Base-by-base conservation (phyloP, 1,140 invertebrate species). In the Panagrolaimus sp. region DNA sequence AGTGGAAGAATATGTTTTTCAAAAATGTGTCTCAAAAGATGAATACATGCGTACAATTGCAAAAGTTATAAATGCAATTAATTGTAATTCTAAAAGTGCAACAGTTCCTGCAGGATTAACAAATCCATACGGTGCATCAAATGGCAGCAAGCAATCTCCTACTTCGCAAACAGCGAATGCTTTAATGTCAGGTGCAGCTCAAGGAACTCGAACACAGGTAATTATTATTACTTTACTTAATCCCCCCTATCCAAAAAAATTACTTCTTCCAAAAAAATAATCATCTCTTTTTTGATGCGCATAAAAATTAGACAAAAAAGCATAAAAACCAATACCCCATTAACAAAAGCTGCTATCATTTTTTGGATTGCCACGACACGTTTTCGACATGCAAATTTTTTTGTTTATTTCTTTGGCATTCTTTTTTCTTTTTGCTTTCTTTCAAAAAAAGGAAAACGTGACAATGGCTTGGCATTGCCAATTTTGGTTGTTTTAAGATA, bases 21-120 rank as follows among this genome's bases (percentile, higher is more conserved):
- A 82, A 63, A 82, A 82, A 51, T 82, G 80, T 66, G 65, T 70
- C 14, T 75, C 76, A 65, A 82, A 82, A 57, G 80, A 83, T 63
- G 81, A 82, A 65, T 82, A 82, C 63, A 83, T 82, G 80, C 43
- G 79, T 13, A 82, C 80, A 4, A 82, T 82, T 65, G 81, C 80
- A 8, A 82, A 82, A 65, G 76, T 79, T 23, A 82, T 82, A 16
- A 82, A 82, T 65, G 80, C 80, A 0, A 82, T 82, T 43, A 82
- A 82, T 66, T 82, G 80, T 71, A 82, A 82, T 68, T 83, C 79
- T 13, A 83, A 82, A 66, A 76, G 67, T 63, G 78, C 79, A 11
- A 76, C 75, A 7, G 79, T 81, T 14, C 80, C 79, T 1, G 72
- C 66, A 13, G 78, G 76, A 27, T 68, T 81, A 20, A 67, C 71